These are phyloP conservation scores for Lochmaea capreae DNA, from an alignment of 2,888 invertebrate genomes.

Conservation along the genomic window DNA sequence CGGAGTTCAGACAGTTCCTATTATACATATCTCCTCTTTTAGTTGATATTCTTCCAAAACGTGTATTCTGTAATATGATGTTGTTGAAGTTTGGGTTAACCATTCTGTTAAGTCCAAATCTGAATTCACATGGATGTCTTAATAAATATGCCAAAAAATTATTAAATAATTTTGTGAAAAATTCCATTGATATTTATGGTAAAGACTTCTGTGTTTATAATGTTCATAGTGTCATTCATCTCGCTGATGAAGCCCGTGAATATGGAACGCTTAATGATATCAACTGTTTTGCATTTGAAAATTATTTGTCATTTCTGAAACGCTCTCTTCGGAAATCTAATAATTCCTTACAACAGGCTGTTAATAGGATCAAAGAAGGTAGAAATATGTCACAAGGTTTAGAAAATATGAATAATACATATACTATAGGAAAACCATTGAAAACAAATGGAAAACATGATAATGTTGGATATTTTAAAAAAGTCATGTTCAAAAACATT, in stretches of 20 bases:
- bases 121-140: too few species aligned
- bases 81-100: background rate
- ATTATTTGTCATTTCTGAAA: constrained; percentile 8
- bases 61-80: background rate
- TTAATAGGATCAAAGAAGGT: constrained; percentile 29
- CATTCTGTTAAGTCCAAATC: too few species aligned
- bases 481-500: constrained; percentile 17
- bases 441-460: constrained; percentile 11
- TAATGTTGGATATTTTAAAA: constrained; percentile 10
- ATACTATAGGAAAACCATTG: constrained; percentile 22
- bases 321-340: constrained; percentile 18
- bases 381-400: constrained; percentile 13
- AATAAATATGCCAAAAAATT: too few species aligned
- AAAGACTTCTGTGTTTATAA: constrained; percentile 29
- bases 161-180: background rate
- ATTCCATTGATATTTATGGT: constrained; percentile 23
- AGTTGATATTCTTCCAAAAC: too few species aligned
- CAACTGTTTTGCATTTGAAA: constrained; percentile 29
- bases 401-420: constrained; percentile 18
- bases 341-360: constrained; percentile 30
- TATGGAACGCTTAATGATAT: constrained; percentile 23
- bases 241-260: constrained; percentile 19
- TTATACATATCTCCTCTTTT: background rate
- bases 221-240: constrained; percentile 26
- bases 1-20: background rate